Base-by-base conservation (phyloP, 2,797 vertebrate species). In the Aphelocoma californica region DNA sequence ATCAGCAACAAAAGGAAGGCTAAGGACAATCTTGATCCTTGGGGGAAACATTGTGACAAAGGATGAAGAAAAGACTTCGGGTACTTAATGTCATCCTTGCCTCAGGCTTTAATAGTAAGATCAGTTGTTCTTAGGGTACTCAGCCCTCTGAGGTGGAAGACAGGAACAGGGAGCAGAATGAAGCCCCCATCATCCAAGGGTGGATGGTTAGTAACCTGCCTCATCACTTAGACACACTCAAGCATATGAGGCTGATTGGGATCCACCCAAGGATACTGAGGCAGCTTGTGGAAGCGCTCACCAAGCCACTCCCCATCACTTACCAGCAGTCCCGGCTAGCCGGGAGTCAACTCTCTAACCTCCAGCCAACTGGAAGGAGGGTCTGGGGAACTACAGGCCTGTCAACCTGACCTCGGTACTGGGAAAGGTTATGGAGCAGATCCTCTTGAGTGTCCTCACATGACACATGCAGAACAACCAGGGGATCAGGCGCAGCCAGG, bases 231-330 rank as follows among this genome's bases (percentile, higher is more conserved):
- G 36, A 25, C 67, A 38, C 32, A 24, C 4, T 2, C 12, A 29
- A 8, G 14, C 2, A 0, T 12, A 2, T 15, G 28, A 36, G 32
- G 28, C 28, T 1, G 1, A 3, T 2, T 32, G 47, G 21, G 21
- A 45, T 60, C 18, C 56, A 18, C 36, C 9, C 72, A 90, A 17
- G 29, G 18, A 26, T 14, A 7, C 18, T 24, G 53, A 29, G 26
- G 38, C 26, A 84, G 16, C 18, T 47, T 45, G 9, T 42, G 38
- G n/a, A 64, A 26, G 6, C 51, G 20, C 51, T 78, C n/a, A 24
- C 53, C 11, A 14, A 36, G 53, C 34, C 23, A 20, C 13, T 66
- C 14, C 14, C 12, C 34, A 36, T 3, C 66, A 66, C 32, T 40
- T 42, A 28, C 34, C 47, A 18, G n/a, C 53, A 72, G 31, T 18